Evolutionary conservation across 1,140 invertebrate species (phyloP).

Genomic region (Leptinotarsa texana): DNA sequence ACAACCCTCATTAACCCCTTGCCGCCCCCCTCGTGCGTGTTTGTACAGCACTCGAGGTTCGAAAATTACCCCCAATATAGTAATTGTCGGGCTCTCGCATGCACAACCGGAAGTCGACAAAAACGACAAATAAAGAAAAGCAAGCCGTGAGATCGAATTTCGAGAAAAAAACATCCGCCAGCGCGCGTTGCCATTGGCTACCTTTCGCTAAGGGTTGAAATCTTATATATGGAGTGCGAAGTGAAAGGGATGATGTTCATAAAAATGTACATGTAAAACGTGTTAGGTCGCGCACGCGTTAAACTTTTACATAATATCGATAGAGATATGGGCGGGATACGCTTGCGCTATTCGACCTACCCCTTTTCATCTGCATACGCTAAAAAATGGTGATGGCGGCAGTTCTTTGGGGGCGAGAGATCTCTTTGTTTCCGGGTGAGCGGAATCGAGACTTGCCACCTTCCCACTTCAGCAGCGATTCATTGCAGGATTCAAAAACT

Average conservation of each 20-base stretch:
- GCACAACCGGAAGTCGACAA: constrained; percentile 34
- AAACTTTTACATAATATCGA: constrained; percentile 53
- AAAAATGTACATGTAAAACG: constrained; percentile 54
- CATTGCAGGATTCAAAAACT: too few species aligned
- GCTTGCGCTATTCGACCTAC: constrained; percentile 51
- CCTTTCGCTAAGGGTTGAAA: constrained; percentile 42
- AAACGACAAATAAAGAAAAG: constrained; percentile 40
- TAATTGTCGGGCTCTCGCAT: constrained; percentile 27
- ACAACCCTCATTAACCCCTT: constrained; percentile 8
- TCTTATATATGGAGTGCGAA: constrained; percentile 42
- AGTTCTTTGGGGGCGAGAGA: not conserved
- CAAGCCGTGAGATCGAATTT: constrained; percentile 38
- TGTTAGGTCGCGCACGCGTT: constrained; percentile 49
- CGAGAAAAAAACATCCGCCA: constrained; percentile 36
- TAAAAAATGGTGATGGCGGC: constrained; percentile 27
- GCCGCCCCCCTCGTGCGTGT: not conserved
- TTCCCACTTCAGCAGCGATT: not conserved
- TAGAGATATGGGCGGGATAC: constrained; percentile 53
- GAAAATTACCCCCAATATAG: constrained; percentile 26
- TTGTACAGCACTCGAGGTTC: constrained; percentile 12
- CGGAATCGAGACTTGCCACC: not conserved
- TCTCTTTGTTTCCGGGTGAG: not conserved
- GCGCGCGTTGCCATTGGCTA: constrained; percentile 42
- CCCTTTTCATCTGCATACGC: constrained; percentile 52
- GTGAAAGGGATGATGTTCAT: constrained; percentile 45